Percentiles rank a stretch among this genome's conserved stretches.
phyloP scores from a whole-genome alignment of 2,888 invertebrate species.

The Archips xylosteana region DNA sequence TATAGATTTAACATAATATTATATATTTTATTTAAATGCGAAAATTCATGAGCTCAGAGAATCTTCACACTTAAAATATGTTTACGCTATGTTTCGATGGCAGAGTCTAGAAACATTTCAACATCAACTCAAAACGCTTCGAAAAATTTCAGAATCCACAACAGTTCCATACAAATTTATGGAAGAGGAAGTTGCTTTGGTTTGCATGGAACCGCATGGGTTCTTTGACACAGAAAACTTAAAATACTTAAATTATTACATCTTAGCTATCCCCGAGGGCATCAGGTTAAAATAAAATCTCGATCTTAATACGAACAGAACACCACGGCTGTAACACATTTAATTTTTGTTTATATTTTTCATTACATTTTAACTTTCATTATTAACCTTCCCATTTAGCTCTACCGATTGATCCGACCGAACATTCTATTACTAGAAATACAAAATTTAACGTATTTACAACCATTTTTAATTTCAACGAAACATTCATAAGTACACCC shows the following conservation, averaged over 20 bases:
- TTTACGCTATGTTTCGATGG: slow-evolving; percentile 57
- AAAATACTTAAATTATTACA: slow-evolving; percentile 6
- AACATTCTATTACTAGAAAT: slow-evolving; percentile 84
- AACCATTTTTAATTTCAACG: slow-evolving; percentile 82
- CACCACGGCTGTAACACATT: slow-evolving; percentile 65
- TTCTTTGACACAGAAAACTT: slow-evolving; percentile 55
- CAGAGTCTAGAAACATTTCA: slow-evolving; percentile 60
- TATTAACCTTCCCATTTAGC: slow-evolving; percentile 62
- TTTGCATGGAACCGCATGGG: slow-evolving; percentile 79
- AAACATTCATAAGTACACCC: slow-evolving; percentile 83
- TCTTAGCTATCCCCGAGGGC: slow-evolving; percentile 30
- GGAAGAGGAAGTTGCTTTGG: slow-evolving; percentile 83
- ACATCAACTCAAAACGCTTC: slow-evolving; percentile 36
- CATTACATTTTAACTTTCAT: slow-evolving; percentile 64
- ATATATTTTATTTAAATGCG: slow-evolving; percentile 69
- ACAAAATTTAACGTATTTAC: slow-evolving; percentile 86
- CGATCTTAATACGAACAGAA: slow-evolving; percentile 53
- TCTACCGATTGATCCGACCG: slow-evolving; percentile 76
- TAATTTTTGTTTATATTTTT: slow-evolving; percentile 60
- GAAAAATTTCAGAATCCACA: slow-evolving; percentile 71
- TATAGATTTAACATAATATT: slow-evolving; percentile 65
- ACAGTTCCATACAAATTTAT: slow-evolving; percentile 77
- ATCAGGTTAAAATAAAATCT: slow-evolving; percentile 44
- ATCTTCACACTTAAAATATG: slow-evolving; percentile 73
- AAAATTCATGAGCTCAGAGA: slow-evolving; percentile 81